Evolutionary conservation across 1,140 invertebrate species (phyloP).

Genomic region (Contarinia nasturtii): DNA sequence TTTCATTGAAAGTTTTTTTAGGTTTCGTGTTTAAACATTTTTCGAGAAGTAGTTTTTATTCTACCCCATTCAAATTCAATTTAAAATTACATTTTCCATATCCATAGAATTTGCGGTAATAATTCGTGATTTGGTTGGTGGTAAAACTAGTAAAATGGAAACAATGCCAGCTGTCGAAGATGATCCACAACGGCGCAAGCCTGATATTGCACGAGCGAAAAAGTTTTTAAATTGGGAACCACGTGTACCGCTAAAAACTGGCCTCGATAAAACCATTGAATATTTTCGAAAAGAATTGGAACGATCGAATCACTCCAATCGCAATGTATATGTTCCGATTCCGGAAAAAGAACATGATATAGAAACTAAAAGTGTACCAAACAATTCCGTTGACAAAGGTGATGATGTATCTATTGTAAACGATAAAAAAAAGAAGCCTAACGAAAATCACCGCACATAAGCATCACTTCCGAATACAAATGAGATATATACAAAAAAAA

Average conservation of each 20-base stretch:
- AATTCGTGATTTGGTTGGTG: conserved; percentile 73
- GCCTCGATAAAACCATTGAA: conserved; percentile 72
- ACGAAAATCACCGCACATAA: too few relatives aligned
- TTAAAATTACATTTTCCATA: too few relatives aligned
- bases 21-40: too few relatives aligned
- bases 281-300: conserved; percentile 80
- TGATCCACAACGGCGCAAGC: conserved; percentile 84
- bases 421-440: too few relatives aligned
- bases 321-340: conserved; percentile 12
- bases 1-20: too few relatives aligned
- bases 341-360: conserved; percentile 6
- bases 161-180: conserved; percentile 74
- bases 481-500: too few relatives aligned
- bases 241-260: conserved; percentile 67
- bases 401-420: too few relatives aligned
- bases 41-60: too few relatives aligned
- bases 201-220: conserved; percentile 81
- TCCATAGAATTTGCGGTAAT: conserved; percentile 78
- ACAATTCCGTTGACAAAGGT: too few relatives aligned
- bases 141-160: conserved; percentile 56
- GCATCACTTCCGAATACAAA: too few relatives aligned
- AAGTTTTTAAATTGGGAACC: conserved; percentile 81
- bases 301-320: conserved; percentile 26
- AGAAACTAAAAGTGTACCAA: not conserved
- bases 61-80: not conserved